Evolutionary conservation across 2,888 invertebrate species (phyloP).

Genomic region (Luperina nickerlii): DNA sequence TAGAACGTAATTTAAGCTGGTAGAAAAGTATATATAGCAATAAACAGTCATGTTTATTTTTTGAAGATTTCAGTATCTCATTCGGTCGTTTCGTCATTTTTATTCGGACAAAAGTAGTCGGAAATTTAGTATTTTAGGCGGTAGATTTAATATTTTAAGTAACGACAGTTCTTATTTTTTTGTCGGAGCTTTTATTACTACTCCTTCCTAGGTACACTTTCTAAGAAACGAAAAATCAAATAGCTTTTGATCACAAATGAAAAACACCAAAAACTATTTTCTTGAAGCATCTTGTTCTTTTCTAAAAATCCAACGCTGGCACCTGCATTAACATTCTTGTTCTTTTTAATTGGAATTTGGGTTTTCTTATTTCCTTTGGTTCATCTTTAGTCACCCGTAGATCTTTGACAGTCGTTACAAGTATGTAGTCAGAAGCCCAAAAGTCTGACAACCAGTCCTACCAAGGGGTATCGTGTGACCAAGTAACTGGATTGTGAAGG

Average conservation of each 20-base stretch:
- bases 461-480: not conserved
- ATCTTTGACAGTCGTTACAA: not conserved
- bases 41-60: no score
- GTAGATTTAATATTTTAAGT: no score
- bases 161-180: no score
- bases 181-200: no score
- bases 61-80: no score
- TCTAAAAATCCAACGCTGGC: slow-evolving; percentile 64
- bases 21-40: no score
- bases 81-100: no score
- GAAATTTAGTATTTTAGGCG: no score
- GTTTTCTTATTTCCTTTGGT: slow-evolving; percentile 58
- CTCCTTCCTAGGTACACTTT: slow-evolving; percentile 35
- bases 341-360: slow-evolving; percentile 51
- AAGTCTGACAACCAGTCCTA: not conserved
- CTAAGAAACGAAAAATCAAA: slow-evolving; percentile 69
- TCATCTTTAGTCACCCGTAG: slow-evolving; percentile 24
- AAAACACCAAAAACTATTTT: slow-evolving; percentile 67
- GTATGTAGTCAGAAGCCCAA: not conserved
- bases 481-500: no score
- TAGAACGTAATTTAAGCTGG: no score
- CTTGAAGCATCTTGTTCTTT: slow-evolving; percentile 67
- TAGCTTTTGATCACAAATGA: slow-evolving; percentile 55
- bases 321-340: slow-evolving; percentile 62
- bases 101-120: no score